Evolutionary conservation across 1,140 invertebrate species (phyloP).

Genomic region (Cydia pomonella): DNA sequence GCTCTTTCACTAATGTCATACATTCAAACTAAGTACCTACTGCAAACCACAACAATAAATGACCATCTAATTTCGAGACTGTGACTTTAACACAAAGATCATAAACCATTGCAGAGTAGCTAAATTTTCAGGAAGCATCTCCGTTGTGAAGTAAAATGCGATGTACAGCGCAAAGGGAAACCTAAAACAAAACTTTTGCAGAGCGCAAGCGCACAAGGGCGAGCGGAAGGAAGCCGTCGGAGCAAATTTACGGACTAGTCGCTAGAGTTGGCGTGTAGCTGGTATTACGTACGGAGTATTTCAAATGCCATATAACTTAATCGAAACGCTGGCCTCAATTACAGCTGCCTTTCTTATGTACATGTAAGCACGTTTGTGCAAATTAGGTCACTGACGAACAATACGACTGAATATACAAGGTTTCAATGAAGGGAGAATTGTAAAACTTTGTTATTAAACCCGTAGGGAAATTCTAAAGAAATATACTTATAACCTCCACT

Average conservation of each 20-base stretch:
- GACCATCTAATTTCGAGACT: neutral
- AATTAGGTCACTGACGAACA: neutral
- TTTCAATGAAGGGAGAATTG: too few relatives aligned
- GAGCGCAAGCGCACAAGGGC: constrained; percentile 37
- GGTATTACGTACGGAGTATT: constrained; percentile 33
- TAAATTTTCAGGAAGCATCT: constrained; percentile 10
- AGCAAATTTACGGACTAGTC: constrained; percentile 39
- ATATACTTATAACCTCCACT: too few relatives aligned
- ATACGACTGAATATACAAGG: too few relatives aligned
- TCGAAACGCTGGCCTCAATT: too few relatives aligned
- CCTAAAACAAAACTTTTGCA: constrained; percentile 30
- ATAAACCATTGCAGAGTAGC: neutral
- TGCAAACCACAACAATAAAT: neutral
- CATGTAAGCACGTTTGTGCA: too few relatives aligned
- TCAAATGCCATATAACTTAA: constrained; percentile 33
- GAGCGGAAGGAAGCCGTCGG: constrained; percentile 42
- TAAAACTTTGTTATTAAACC: too few relatives aligned
- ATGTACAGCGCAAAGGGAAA: constrained; percentile 21
- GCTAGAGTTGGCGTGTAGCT: constrained; percentile 9
- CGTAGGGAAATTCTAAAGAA: too few relatives aligned
- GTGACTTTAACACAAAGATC: constrained; percentile 2
- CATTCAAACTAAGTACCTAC: too few relatives aligned
- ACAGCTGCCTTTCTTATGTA: too few relatives aligned
- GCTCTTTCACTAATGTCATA: too few relatives aligned
- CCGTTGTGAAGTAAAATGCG: constrained; percentile 22